Percentiles rank a stretch among this genome's conserved stretches.
phyloP scores from a whole-genome alignment of 2,888 invertebrate species.

The Nesidiocoris tenuis region DNA sequence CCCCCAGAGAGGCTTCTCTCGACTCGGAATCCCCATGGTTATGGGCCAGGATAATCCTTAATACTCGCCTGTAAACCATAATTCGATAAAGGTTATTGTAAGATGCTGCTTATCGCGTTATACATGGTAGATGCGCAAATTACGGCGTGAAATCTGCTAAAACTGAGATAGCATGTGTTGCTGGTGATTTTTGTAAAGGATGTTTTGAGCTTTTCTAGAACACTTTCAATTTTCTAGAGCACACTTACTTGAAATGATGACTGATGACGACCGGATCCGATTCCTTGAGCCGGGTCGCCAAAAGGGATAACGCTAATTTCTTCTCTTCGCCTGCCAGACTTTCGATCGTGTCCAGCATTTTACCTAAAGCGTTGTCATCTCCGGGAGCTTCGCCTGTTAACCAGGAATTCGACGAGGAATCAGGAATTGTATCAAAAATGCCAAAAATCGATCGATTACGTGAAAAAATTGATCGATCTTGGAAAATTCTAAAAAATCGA shows the following conservation, averaged over 20 bases:
- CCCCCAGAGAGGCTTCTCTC: constrained; percentile 57
- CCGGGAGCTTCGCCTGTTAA: background rate
- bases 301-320: constrained; percentile 47
- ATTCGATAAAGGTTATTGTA: background rate
- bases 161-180: no score
- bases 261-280: constrained; percentile 57
- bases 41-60: constrained; percentile 70
- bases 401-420: background rate
- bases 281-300: constrained; percentile 54
- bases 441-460: no score
- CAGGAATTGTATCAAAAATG: background rate
- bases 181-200: no score
- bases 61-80: constrained; percentile 55
- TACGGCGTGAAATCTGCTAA: no score
- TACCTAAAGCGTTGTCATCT: constrained; percentile 25
- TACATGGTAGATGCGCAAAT: no score
- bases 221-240: no score
- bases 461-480: no score
- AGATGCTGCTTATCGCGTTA: no score
- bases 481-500: no score
- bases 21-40: constrained; percentile 55
- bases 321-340: constrained; percentile 48
- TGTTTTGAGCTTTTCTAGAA: no score
- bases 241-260: constrained; percentile 57
- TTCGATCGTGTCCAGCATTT: constrained; percentile 46